phyloP scores from a whole-genome alignment of 2,888 invertebrate genomes.

The Hyposoter dolosus region DNA sequence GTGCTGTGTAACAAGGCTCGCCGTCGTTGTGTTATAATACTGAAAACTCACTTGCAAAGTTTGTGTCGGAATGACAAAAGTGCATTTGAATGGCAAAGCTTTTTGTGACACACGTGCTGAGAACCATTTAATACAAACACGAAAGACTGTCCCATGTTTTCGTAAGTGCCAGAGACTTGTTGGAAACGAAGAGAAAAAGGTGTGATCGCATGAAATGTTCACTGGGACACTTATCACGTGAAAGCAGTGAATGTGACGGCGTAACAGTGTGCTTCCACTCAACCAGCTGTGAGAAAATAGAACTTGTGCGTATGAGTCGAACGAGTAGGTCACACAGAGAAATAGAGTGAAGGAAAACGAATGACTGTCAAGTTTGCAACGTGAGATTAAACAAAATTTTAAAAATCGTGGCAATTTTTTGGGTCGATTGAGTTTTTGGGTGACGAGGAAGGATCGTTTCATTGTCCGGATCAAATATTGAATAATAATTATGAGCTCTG shows the following conservation, averaged over 20 bases:
- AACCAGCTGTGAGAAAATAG: constrained; percentile 66
- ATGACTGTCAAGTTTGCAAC: no score
- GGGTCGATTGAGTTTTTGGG: no score
- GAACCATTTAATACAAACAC: not conserved
- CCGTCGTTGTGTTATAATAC: constrained; percentile 8
- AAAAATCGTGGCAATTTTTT: no score
- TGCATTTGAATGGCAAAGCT: not conserved
- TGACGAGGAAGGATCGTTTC: no score
- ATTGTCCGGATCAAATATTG: no score
- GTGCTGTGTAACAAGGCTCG: not conserved
- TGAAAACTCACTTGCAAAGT: constrained; percentile 4
- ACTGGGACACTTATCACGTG: constrained; percentile 22
- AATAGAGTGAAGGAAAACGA: not conserved
- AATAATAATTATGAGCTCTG: no score
- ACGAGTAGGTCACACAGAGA: not conserved
- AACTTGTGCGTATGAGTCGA: not conserved
- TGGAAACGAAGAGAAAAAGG: constrained; percentile 7
- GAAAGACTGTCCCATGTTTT: not conserved
- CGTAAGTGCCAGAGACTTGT: not conserved
- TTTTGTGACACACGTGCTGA: not conserved
- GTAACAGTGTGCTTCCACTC: constrained; percentile 69
- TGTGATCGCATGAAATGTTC: not conserved
- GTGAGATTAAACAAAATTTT: no score
- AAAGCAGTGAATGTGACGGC: constrained; percentile 65
- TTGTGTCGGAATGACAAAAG: not conserved